Evolutionary conservation across 1,140 invertebrate genomes (phyloP).

Genomic region (Ericerus pela): DNA sequence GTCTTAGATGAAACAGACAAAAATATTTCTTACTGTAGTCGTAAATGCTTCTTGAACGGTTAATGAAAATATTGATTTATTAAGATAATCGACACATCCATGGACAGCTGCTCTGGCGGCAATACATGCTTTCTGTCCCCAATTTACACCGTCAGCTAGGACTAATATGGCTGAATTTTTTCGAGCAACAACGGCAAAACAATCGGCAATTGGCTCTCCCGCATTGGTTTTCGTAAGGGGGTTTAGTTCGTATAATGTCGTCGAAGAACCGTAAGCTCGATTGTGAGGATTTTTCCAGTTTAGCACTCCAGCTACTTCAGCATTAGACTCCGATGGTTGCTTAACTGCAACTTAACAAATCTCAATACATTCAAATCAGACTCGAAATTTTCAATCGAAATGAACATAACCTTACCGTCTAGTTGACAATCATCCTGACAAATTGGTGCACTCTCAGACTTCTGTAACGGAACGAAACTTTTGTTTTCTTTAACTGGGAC

Average conservation of each 20-base stretch:
- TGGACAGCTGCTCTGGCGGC: constrained; percentile 79
- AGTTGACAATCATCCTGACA: neutral
- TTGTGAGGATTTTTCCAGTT: constrained; percentile 51
- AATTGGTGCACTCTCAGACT: constrained; percentile 33
- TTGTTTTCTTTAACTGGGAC: neutral
- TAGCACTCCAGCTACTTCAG: constrained; percentile 38
- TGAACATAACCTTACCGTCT: neutral
- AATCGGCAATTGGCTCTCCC: constrained; percentile 81
- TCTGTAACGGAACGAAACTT: constrained; percentile 28
- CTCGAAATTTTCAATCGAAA: neutral
- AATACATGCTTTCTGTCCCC: constrained; percentile 75
- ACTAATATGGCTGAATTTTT: constrained; percentile 65
- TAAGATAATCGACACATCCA: constrained; percentile 71
- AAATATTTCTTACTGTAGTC: constrained; percentile 22
- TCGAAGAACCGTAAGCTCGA: constrained; percentile 46
- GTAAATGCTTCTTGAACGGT: constrained; percentile 22
- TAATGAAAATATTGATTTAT: constrained; percentile 51
- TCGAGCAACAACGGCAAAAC: constrained; percentile 67
- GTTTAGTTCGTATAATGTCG: constrained; percentile 33
- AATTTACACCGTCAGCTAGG: constrained; percentile 85
- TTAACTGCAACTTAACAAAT: neutral
- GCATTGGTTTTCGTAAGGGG: constrained; percentile 55
- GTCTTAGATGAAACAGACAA: neutral
- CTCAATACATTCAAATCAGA: neutral
- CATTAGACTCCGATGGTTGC: neutral